These are phyloP conservation scores for Netelia inedita DNA, from an alignment of 2,888 invertebrate genomes.

Conservation along the genomic window DNA sequence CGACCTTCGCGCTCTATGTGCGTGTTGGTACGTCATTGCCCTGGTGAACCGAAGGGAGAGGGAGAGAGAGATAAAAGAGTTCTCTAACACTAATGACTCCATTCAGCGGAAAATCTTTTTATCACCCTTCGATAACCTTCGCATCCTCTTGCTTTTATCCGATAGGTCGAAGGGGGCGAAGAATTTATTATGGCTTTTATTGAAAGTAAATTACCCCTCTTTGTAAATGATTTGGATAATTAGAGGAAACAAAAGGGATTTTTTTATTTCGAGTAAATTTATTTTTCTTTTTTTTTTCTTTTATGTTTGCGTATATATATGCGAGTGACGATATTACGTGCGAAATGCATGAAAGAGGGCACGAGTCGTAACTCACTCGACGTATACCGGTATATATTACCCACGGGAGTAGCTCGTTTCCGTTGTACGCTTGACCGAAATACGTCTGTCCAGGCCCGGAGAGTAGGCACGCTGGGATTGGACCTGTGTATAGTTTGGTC, in stretches of 20 bases:
- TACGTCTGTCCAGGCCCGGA: constrained; percentile 64
- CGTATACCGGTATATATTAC: constrained; percentile 57
- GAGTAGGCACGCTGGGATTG: constrained; percentile 47
- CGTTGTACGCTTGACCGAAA: constrained; percentile 69
- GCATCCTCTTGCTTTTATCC: constrained; percentile 15
- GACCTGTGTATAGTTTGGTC: constrained; percentile 26
- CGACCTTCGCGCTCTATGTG: not conserved
- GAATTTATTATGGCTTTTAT: not conserved
- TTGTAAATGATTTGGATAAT: not conserved
- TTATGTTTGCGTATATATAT: not conserved
- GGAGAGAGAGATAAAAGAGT: constrained; percentile 6
- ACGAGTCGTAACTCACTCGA: constrained; percentile 64
- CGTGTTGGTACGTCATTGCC: constrained; percentile 17
- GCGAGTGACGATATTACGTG: constrained; percentile 1
- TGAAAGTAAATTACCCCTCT: not conserved
- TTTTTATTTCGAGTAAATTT: not conserved
- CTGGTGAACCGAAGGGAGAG: constrained; percentile 18
- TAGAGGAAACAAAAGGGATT: not conserved
- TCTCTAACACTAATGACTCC: constrained; percentile 55
- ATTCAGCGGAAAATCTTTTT: constrained; percentile 52
- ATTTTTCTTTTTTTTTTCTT: not conserved
- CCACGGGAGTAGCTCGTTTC: constrained; percentile 66
- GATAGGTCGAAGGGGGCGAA: not conserved
- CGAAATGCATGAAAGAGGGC: constrained; percentile 27
- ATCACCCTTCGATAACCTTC: not conserved